Evolutionary conservation across 2,113 vertebrate genomes (phyloP), one percentile per base, ranked within the genome.

Genomic region (Myiopsitta monachus): DNA sequence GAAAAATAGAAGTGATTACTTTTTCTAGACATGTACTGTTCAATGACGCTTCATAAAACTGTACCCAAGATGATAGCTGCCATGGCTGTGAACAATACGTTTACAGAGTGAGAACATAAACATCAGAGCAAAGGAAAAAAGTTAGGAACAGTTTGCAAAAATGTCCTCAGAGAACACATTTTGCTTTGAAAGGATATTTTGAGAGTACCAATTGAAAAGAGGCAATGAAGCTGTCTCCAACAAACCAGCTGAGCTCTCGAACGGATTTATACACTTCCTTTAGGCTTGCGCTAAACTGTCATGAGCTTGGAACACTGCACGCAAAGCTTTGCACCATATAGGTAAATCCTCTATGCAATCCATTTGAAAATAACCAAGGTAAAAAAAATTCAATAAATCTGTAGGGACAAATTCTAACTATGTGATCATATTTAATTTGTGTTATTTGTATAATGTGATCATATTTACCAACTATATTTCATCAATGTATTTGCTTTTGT

Each of bases 1-100:
- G 83, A 97, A 95, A 96, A 87, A 62, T 5, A 70, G 55, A 92
- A 46, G 9, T 18, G 9, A 74, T 96, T 57, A 95, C 16, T 73
- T 82, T 59, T 79, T 41, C 30, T 80, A 61, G 47, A 61, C 8
- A 69, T 36, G 75, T 3, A 31, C 38, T 73, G 13, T 30, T 75
- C 47, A 81, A 28, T 22, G 24, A 68, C 68, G 19, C 31, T 87
- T 67, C 77, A 28, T 49, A 57, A 73, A 63, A 79, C 33, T 28
- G 16, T 26, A 86, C 38, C 24, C 16, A 16, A 90, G 67, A 72
- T 49, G 2, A 33, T 1, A 68, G 27, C 5, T 61, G 11, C 11
- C 31, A n/a, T 9, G 69, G 18, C 21, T 76, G 44, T 52, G n/a
- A 93, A 66, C n/a, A 76, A 44, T 19, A n/a, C 14, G 36, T 54